These are phyloP conservation scores for Drosophila mayri DNA, from an alignment of 1,140 invertebrate species.

Conservation along the genomic window DNA sequence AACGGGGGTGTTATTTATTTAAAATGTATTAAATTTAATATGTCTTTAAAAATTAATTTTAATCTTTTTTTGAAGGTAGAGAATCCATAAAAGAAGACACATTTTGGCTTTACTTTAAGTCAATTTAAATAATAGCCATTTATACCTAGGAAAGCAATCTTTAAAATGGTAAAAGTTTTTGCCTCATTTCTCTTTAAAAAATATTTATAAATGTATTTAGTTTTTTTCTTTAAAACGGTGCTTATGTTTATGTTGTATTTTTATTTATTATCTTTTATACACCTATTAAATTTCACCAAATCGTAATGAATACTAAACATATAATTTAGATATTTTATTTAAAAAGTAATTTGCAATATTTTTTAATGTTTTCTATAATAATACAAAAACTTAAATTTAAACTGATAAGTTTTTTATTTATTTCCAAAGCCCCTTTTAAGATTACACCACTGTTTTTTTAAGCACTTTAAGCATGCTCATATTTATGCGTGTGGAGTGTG, in stretches of 20 bases:
- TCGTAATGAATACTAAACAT: too few species aligned
- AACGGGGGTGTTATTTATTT: background rate
- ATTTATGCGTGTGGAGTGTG: slow-evolving; percentile 47
- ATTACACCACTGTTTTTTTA: slow-evolving; percentile 6
- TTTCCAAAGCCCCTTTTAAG: background rate
- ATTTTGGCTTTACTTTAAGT: too few species aligned
- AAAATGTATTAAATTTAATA: background rate
- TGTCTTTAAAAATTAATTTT: background rate
- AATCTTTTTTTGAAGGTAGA: background rate
- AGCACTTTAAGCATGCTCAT: slow-evolving; percentile 21
- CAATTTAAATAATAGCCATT: too few species aligned
- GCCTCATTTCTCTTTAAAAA: background rate
- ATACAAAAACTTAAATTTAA: background rate
- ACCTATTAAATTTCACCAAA: background rate
- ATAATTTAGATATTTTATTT: too few species aligned
- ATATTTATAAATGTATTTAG: background rate
- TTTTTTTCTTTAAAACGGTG: background rate
- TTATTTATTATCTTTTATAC: background rate
- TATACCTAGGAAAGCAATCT: too few species aligned
- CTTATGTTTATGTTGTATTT: background rate
- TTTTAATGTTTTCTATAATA: too few species aligned
- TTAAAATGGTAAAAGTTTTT: background rate
- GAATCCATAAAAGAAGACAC: background rate
- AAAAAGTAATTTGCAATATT: too few species aligned
- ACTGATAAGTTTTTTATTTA: too few species aligned